These are phyloP conservation scores for Macrotrachela quadricornifera DNA, from an alignment of 1,140 invertebrate species.

Conservation along the genomic window DNA sequence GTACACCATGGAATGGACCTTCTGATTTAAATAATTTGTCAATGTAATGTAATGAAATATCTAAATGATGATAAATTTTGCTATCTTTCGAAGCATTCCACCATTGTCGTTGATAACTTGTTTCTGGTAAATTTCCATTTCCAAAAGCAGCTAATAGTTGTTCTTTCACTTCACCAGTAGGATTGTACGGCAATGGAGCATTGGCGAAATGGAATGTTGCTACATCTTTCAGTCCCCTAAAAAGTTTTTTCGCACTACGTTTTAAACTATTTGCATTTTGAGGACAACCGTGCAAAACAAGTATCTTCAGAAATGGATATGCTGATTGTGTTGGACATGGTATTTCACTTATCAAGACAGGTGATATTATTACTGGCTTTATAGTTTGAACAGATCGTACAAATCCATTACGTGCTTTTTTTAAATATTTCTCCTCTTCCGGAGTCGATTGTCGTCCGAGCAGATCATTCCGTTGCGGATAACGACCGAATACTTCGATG, in stretches of 20 bases:
- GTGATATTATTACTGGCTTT: not conserved
- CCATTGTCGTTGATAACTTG: constrained; percentile 3
- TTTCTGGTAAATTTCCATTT: not conserved
- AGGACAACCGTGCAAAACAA: constrained; percentile 2
- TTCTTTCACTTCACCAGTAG: not conserved
- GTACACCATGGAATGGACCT: constrained; percentile 3
- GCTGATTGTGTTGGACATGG: not conserved
- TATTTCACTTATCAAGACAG: not conserved
- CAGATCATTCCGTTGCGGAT: not conserved
- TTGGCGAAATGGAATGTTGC: no score
- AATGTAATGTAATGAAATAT: not conserved
- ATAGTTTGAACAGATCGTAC: not conserved
- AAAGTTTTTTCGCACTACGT: not conserved
- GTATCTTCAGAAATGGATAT: not conserved
- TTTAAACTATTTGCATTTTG: constrained; percentile 6
- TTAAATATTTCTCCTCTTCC: not conserved
- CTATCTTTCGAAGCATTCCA: not conserved
- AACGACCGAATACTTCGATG: not conserved
- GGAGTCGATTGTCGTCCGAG: not conserved
- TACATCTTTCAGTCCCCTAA: no score
- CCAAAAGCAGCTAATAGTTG: not conserved
- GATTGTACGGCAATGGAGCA: not conserved
- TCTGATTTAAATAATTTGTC: not conserved
- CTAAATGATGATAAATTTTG: not conserved
- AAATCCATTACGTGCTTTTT: not conserved